These are phyloP conservation scores for Chamaea fasciata DNA, from an alignment of 2,113 vertebrate genomes.

Conservation along the genomic window DNA sequence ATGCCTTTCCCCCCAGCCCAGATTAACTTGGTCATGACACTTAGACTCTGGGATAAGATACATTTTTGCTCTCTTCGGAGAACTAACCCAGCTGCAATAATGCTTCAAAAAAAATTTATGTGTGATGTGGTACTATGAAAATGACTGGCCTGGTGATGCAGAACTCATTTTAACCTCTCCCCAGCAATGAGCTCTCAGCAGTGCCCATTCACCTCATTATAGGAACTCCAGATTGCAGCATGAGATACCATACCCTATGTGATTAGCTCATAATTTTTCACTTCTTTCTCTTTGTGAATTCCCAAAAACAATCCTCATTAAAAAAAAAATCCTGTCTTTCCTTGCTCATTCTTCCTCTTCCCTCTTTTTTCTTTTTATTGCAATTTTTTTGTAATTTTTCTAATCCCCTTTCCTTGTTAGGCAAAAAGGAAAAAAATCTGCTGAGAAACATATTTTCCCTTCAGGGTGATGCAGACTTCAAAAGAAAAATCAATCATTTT, in stretches of 20 bases:
- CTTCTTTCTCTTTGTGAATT: not conserved
- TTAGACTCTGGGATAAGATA: not conserved
- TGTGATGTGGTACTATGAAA: not conserved
- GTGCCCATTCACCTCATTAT: not conserved
- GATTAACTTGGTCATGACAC: not conserved
- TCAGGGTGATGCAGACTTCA: conserved; percentile 54
- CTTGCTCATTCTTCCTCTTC: not conserved
- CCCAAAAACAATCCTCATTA: not conserved
- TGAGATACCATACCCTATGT: not conserved
- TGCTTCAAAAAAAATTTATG: not conserved
- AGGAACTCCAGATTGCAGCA: not conserved
- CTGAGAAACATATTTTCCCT: conserved; percentile 48
- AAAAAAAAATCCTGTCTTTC: not conserved
- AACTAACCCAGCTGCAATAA: not conserved
- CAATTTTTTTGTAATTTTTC: conserved; percentile 5
- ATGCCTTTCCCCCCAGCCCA: not conserved
- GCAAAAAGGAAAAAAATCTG: conserved; percentile 3
- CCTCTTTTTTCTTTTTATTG: not conserved
- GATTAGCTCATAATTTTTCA: not conserved
- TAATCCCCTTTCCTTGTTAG: conserved; percentile 31
- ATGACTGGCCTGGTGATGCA: not conserved
- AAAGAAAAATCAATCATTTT: conserved; percentile 53
- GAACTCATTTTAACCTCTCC: not conserved
- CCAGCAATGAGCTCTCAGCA: not conserved
- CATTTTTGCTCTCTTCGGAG: not conserved